Base-by-base conservation (phyloP, 2,888 invertebrate species). In the Piscicola geometra region DNA sequence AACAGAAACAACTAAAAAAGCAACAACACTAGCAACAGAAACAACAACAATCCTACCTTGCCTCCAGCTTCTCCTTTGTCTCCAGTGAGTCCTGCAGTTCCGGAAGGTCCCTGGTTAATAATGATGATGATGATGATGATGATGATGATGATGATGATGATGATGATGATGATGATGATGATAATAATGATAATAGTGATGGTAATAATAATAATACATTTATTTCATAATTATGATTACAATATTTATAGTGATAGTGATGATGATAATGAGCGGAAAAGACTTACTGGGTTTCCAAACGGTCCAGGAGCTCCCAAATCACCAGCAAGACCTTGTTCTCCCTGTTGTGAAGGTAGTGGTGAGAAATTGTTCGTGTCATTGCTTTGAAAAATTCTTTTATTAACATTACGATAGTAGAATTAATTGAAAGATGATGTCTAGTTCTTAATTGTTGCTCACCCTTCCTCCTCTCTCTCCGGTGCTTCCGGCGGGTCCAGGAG, bases 401-500 rank as follows among this genome's bases (percentile, higher is more conserved):
- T n/a, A n/a, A n/a, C n/a, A n/a, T n/a, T n/a, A n/a, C n/a, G n/a
- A n/a, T n/a, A n/a, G n/a, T n/a, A n/a, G n/a, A n/a, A n/a, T n/a
- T n/a, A n/a, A n/a, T n/a, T n/a, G n/a, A n/a, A n/a, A n/a, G n/a
- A n/a, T n/a, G n/a, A n/a, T n/a, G n/a, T n/a, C n/a, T n/a, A n/a
- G n/a, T n/a, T n/a, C n/a, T n/a, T n/a, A n/a, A n/a, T n/a, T n/a
- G n/a, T 15, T 15, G 66, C 71, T 41, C 28, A 76, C 76, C 70
- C 74, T 74, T 2, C 32, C 69, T 72, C 83, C 83, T 9, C 81
- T 76, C n/a, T 78, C 35, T 70, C 83, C 83, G 25, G 74, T 47
- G 18, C 41, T n/a, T 64, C 78, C 78, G 1, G 67, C 56, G 12
- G 75, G 73, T 33, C 78, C 78, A 18, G 70, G 32, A n/a, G 73